phyloP scores from a whole-genome alignment of 1,140 invertebrate species.

The Armadillidium nasatum region DNA sequence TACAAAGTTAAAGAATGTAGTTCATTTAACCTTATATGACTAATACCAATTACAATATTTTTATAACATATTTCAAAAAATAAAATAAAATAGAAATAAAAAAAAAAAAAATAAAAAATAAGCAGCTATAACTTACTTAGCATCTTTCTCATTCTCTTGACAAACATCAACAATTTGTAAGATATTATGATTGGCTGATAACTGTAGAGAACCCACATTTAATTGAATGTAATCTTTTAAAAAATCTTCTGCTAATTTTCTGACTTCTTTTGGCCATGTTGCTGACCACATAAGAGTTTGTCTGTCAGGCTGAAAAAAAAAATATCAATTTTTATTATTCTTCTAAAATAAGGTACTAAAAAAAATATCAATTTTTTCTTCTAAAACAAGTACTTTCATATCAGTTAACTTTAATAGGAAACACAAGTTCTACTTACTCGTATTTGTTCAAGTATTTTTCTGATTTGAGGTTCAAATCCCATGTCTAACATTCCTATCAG shows the following conservation, averaged over 20 bases:
- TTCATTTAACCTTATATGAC: not conserved
- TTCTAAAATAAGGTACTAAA: constrained; percentile 17
- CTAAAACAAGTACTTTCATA: too few species aligned
- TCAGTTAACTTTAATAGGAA: too few species aligned
- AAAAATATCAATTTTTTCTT: constrained; percentile 7
- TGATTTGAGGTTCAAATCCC: constrained; percentile 98
- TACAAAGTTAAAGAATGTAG: constrained; percentile 48
- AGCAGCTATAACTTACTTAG: constrained; percentile 31
- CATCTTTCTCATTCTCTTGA: constrained; percentile 58
- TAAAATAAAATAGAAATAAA: not conserved
- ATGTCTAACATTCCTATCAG: constrained; percentile 99
- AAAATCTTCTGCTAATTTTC: constrained; percentile 88
- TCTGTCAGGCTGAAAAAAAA: constrained; percentile 52
- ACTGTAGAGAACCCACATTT: constrained; percentile 86
- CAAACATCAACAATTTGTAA: constrained; percentile 91
- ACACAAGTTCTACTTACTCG: constrained; percentile 55
- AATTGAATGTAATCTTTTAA: constrained; percentile 81
- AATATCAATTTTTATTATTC: constrained; percentile 25
- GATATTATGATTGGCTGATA: constrained; percentile 96
- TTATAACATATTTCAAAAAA: not conserved
- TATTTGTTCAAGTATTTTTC: constrained; percentile 94
- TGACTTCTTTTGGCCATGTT: constrained; percentile 97
- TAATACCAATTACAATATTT: not conserved
- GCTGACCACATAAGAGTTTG: constrained; percentile 89
- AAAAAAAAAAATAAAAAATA: not conserved